Conservation (phyloP, 2,888 invertebrate species). For the Mesoligia furuncula region DNA sequence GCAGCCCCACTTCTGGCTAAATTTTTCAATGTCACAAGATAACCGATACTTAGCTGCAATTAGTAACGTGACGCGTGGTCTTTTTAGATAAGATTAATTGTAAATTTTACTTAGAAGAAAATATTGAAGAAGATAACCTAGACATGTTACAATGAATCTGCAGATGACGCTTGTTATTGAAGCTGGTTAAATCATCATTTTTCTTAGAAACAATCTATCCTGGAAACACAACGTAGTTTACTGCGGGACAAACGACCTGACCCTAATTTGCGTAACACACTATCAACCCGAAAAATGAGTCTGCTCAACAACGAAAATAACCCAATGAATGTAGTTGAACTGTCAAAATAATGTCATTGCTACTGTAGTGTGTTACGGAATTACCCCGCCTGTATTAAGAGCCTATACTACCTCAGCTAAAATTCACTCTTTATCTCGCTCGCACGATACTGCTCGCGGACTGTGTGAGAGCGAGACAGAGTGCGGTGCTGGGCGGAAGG, state of each 20-base stretch:
- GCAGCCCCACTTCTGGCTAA: slow-evolving; percentile 64
- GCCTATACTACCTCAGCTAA: too few species aligned
- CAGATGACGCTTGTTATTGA: background rate
- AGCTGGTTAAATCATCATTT: slow-evolving; percentile 13
- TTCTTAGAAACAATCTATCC: background rate
- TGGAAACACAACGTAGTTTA: background rate
- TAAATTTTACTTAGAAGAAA: background rate
- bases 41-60: slow-evolving; percentile 20
- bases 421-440: too few species aligned
- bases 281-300: background rate
- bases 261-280: background rate
- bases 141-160: background rate
- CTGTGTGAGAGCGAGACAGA: too few species aligned
- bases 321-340: background rate
- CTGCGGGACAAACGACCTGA: background rate
- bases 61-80: slow-evolving; percentile 7
- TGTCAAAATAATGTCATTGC: background rate
- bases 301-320: background rate
- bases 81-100: slow-evolving; percentile 10
- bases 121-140: background rate
- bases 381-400: background rate
- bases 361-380: background rate
- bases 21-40: slow-evolving; percentile 75
- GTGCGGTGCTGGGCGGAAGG: too few species aligned
- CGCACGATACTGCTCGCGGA: too few species aligned